Evolutionary conservation across 2,113 vertebrate genomes (phyloP).

Genomic region (Colaptes auratus): DNA sequence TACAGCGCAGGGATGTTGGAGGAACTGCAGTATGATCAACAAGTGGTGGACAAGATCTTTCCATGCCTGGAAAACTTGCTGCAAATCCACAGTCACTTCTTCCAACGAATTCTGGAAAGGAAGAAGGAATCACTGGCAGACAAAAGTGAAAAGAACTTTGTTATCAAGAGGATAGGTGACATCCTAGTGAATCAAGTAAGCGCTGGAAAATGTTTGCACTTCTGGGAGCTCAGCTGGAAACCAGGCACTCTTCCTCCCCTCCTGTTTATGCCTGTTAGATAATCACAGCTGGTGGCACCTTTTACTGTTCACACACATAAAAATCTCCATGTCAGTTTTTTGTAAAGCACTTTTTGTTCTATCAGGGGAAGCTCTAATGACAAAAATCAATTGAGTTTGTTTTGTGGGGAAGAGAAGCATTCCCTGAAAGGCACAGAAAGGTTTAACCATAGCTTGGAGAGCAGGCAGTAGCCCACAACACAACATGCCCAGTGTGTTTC

Average conservation of each 20-base stretch:
- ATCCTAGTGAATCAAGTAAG: slow-evolving; percentile 90
- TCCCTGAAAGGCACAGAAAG: background rate
- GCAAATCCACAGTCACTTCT: slow-evolving; percentile 89
- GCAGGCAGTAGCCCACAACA: background rate
- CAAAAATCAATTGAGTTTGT: background rate
- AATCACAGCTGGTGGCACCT: background rate
- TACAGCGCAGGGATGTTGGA: slow-evolving; percentile 90
- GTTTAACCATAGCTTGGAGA: background rate
- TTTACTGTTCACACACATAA: background rate
- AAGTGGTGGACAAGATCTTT: slow-evolving; percentile 88
- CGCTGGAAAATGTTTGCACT: background rate
- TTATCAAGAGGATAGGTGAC: slow-evolving; percentile 91
- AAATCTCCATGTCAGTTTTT: background rate
- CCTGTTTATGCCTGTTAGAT: background rate
- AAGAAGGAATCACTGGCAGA: slow-evolving; percentile 84
- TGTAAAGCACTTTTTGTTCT: background rate
- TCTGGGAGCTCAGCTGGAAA: background rate
- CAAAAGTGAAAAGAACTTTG: slow-evolving; percentile 81
- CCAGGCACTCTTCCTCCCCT: background rate
- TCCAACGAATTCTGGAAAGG: slow-evolving; percentile 90
- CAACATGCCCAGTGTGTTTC: background rate
- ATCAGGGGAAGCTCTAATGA: background rate
- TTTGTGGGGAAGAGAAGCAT: background rate
- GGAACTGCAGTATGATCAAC: slow-evolving; percentile 87
- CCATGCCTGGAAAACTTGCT: slow-evolving; percentile 90